Base-by-base conservation (phyloP, 1,140 invertebrate genomes). In the Drosophila oshimai region DNA sequence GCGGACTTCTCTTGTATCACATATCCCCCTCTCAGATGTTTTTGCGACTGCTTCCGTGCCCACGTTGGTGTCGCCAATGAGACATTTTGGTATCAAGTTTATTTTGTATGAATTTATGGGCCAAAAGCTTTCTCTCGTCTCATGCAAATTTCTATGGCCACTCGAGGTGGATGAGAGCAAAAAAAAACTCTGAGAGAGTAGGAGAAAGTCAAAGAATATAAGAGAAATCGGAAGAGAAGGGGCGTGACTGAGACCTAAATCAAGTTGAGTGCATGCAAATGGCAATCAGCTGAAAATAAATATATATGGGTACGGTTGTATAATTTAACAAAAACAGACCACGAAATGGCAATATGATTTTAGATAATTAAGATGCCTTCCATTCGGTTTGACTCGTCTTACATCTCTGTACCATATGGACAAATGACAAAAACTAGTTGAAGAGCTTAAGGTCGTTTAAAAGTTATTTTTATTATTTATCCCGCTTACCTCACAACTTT, bases 281-380 rank as follows among this genome's bases (percentile, higher is more conserved):
- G 67, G 65, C 65, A 70, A 70, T 70, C 65, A 70, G 67, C 53
- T 68, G 51, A 70, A 65, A 70, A 70, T 70, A 70, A 70, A 58
- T 70, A 54, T 67, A 20, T 67, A 20, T 41, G 57, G 18, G 39
- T 62, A 29, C 31, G 33, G 33, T 28, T 45, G 22, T 18, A 65
- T 17, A 39, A 49, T 60, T 31, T 58, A 41, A 36, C 10, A 28
- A 15, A 29, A 13, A 28, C 41, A 31, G 22, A 26, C 18, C 18
- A n/a, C 12, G 7, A 42, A 33, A 61, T 57, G 36, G 34, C 18
- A 26, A 57, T 39, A 39, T 60, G 34, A 60, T 60, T 29, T 22
- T 17, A 6, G 18, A 1, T 15, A 12, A 31, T 26, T 15, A 33
- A 13, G 20, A 28, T 20, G 28, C n/a, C n/a, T n/a, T n/a, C n/a